phyloP scores from a whole-genome alignment of 2,113 vertebrate species.

The Propithecus coquereli region DNA sequence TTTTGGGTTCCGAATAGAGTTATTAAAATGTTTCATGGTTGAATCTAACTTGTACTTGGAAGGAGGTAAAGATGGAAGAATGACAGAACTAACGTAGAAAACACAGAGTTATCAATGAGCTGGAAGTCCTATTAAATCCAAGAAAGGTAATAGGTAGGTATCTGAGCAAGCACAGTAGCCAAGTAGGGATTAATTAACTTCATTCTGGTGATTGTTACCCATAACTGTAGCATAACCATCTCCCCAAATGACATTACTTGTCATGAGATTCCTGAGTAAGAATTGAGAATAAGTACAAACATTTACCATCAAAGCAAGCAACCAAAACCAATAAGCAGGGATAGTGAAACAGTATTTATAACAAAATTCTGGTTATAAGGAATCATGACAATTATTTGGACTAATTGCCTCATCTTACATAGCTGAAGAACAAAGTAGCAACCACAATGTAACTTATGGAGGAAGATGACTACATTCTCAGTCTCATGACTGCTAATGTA shows the following conservation, averaged over 20 bases:
- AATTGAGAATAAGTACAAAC: neutral
- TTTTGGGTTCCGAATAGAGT: neutral
- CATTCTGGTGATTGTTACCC: neutral
- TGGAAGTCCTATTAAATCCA: neutral
- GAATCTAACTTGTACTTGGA: neutral
- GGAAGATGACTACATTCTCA: neutral
- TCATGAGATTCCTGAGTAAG: neutral
- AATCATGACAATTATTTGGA: neutral
- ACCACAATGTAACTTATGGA: neutral
- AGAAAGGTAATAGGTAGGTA: neutral
- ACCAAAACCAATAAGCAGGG: neutral
- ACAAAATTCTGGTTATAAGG: neutral
- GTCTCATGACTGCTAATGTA: neutral
- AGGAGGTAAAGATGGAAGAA: neutral
- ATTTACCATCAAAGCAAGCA: neutral
- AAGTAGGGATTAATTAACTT: neutral
- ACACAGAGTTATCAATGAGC: neutral
- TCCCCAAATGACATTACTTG: neutral
- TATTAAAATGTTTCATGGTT: neutral
- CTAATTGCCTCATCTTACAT: neutral
- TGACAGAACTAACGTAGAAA: neutral
- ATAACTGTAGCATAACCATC: neutral
- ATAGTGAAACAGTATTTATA: neutral
- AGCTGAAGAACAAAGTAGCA: conserved; percentile 4
- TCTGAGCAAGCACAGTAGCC: neutral